These are phyloP conservation scores for Colletes collaris DNA, from an alignment of 2,888 invertebrate species.

Conservation along the genomic window DNA sequence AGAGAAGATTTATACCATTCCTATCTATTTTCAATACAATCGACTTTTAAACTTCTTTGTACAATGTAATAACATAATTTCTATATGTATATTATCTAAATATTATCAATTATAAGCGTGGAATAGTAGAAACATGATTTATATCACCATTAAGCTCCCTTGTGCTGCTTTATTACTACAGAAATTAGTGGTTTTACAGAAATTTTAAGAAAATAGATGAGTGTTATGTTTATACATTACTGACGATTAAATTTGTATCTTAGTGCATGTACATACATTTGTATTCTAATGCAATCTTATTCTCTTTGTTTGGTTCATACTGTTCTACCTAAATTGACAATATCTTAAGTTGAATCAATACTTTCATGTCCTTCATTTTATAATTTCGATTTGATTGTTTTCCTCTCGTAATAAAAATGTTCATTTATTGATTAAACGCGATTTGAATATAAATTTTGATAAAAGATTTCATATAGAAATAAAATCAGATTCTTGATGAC, in stretches of 20 bases:
- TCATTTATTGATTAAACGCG: conserved; percentile 41
- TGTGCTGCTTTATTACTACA: conserved; percentile 62
- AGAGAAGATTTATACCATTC: conserved; percentile 12
- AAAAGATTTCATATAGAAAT: conserved; percentile 71
- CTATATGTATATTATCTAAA: neutral
- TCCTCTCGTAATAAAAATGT: conserved; percentile 22
- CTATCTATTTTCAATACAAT: neutral
- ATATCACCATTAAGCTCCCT: conserved; percentile 42
- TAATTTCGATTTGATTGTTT: conserved; percentile 44
- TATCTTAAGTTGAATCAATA: conserved; percentile 67
- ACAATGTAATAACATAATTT: conserved; percentile 1
- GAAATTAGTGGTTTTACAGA: conserved; percentile 58
- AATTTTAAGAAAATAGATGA: conserved; percentile 75
- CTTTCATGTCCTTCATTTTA: conserved; percentile 64
- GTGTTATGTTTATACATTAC: conserved; percentile 74
- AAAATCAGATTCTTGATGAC: conserved; percentile 80
- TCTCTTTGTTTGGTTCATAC: conserved; percentile 60
- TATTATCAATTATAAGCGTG: conserved; percentile 10
- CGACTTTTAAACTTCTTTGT: neutral
- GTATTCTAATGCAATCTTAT: conserved; percentile 74
- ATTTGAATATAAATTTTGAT: conserved; percentile 52
- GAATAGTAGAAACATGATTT: conserved; percentile 33
- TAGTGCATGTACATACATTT: conserved; percentile 73
- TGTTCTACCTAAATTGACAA: conserved; percentile 75
- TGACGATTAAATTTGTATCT: conserved; percentile 73